Conservation (phyloP, 2,888 invertebrate genomes). For the Lycia hirtaria region DNA sequence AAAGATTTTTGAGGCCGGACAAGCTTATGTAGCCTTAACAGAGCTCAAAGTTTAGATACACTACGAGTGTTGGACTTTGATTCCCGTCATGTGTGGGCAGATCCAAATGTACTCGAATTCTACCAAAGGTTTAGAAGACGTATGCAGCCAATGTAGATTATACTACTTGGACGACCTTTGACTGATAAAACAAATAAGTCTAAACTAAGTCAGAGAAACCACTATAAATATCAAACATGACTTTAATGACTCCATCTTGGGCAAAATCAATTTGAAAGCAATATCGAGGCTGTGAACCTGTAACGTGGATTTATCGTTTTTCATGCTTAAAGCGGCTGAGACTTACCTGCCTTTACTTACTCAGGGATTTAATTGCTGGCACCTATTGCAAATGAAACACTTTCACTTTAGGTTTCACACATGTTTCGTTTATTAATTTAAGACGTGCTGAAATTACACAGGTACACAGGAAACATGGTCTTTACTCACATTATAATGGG, state of each 20-base stretch:
- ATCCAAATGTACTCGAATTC: constrained; percentile 92
- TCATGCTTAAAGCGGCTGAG: no score
- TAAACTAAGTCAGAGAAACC: constrained; percentile 39
- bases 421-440: no score
- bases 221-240: constrained; percentile 30
- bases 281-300: neutral
- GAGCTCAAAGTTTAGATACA: constrained; percentile 94
- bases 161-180: constrained; percentile 85
- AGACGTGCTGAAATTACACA: no score
- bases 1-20: constrained; percentile 97
- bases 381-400: no score
- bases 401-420: no score
- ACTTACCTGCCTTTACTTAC: no score
- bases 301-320: no score
- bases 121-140: constrained; percentile 89
- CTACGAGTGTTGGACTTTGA: constrained; percentile 95
- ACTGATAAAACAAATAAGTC: constrained; percentile 74
- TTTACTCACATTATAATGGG: no score
- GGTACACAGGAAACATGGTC: no score
- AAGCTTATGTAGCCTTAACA: constrained; percentile 97
- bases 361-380: no score
- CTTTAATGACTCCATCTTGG: constrained; percentile 24
- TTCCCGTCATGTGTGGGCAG: constrained; percentile 94
- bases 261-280: constrained; percentile 15
- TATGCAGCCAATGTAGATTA: constrained; percentile 87